A percentile compares a stretch with the other conserved stretches of the same genome.
Conservation (phyloP, 1,140 invertebrate species). For the Diabrotica undecimpunctata region DNA sequence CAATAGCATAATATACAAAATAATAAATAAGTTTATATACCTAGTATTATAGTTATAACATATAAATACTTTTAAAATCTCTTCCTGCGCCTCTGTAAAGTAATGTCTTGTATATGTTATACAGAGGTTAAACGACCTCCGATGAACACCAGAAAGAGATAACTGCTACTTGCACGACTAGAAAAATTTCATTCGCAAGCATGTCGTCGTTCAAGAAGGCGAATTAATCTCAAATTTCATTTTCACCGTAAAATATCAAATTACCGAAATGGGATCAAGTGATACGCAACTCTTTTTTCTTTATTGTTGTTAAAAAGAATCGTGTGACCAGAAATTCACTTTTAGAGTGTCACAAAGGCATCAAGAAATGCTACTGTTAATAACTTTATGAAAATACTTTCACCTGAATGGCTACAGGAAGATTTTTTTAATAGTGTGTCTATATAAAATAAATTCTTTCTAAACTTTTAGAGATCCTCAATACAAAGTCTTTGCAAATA, state of each 20-base stretch:
- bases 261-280: background rate
- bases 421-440: too few relatives aligned
- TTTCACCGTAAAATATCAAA: background rate
- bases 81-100: background rate
- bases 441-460: too few relatives aligned
- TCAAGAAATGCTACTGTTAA: background rate
- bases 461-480: too few relatives aligned
- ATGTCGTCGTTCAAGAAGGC: background rate
- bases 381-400: background rate
- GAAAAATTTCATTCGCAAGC: background rate
- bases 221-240: slow-evolving; percentile 1
- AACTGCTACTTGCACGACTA: background rate
- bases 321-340: slow-evolving; percentile 2
- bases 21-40: too few relatives aligned
- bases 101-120: background rate
- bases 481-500: too few relatives aligned
- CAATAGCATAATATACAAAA: too few relatives aligned
- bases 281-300: background rate
- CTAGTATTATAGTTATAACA: too few relatives aligned
- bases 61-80: too few relatives aligned
- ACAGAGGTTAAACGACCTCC: background rate
- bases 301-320: background rate
- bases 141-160: background rate
- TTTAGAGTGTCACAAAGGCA: slow-evolving; percentile 2
- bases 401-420: too few relatives aligned